These are phyloP conservation scores for Hypanus sabinus DNA, from an alignment of 2,113 vertebrate genomes.

Conservation along the genomic window DNA sequence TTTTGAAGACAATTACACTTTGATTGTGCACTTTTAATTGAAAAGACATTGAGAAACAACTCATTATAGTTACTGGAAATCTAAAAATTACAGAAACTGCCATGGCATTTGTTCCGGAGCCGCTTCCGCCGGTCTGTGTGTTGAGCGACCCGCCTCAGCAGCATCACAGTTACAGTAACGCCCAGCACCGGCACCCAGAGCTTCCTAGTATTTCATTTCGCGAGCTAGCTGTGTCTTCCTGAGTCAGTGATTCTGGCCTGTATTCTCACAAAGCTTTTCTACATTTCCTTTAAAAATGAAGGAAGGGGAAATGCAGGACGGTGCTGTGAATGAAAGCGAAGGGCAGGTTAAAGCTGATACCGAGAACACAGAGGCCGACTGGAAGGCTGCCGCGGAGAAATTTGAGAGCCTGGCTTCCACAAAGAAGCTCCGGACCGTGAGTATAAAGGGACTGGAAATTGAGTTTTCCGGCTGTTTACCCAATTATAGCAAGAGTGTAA, in stretches of 20 bases:
- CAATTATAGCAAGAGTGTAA: not conserved
- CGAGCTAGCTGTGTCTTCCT: not conserved
- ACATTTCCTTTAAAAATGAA: not conserved
- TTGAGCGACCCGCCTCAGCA: not conserved
- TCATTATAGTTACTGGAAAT: no score
- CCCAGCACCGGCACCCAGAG: not conserved
- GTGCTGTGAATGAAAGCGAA: not conserved
- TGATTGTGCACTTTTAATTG: not conserved
- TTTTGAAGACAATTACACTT: not conserved
- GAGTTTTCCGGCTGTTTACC: no score
- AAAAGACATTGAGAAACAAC: not conserved
- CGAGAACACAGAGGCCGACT: not conserved
- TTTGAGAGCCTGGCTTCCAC: not conserved
- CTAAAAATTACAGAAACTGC: not conserved
- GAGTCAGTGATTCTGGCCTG: not conserved
- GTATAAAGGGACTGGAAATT: not conserved
- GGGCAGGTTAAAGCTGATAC: not conserved
- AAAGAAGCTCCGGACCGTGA: not conserved
- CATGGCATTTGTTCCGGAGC: not conserved
- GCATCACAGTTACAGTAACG: not conserved
- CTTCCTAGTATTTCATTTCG: not conserved
- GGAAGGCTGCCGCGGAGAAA: not conserved
- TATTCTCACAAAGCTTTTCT: not conserved
- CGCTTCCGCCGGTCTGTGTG: not conserved
- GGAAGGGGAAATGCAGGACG: not conserved